phyloP scores from a whole-genome alignment of 2,113 vertebrate genomes.

The Dipodomys ordii region DNA sequence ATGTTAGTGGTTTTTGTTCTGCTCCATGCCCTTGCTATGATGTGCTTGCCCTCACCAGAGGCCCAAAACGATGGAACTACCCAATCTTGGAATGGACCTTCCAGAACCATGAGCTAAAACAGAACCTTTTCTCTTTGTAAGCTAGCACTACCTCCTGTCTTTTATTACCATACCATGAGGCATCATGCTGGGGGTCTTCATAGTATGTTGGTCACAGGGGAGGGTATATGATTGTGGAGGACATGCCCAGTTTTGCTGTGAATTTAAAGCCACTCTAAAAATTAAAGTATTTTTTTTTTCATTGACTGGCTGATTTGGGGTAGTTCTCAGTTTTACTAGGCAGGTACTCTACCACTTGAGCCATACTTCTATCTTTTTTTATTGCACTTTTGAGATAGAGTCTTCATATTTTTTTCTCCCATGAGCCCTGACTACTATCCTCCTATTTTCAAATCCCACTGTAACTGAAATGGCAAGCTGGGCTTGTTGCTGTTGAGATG shows the following conservation, averaged over 20 bases:
- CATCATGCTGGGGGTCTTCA: neutral
- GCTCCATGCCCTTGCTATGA: too few species aligned
- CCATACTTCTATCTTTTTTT: too few species aligned
- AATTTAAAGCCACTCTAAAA: slow-evolving; percentile 28
- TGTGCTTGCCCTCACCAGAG: neutral
- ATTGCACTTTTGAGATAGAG: too few species aligned
- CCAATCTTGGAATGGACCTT: neutral
- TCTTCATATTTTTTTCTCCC: too few species aligned
- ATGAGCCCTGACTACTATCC: too few species aligned
- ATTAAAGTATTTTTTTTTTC: neutral
- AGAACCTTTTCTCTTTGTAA: neutral
- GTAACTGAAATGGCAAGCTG: too few species aligned
- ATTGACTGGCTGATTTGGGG: too few species aligned
- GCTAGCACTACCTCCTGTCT: neutral
- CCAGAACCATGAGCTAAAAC: neutral
- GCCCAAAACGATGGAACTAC: neutral
- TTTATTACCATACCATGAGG: neutral
- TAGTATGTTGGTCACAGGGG: neutral
- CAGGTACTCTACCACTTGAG: too few species aligned
- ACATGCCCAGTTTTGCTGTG: neutral
- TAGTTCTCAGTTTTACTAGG: too few species aligned
- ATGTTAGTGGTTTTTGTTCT: neutral
- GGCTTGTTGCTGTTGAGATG: too few species aligned
- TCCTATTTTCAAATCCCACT: too few species aligned
- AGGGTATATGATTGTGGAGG: too few species aligned